Evolutionary conservation across 2,113 vertebrate genomes (phyloP), one percentile per base, ranked within the genome.

Genomic region (Alligator sinensis): DNA sequence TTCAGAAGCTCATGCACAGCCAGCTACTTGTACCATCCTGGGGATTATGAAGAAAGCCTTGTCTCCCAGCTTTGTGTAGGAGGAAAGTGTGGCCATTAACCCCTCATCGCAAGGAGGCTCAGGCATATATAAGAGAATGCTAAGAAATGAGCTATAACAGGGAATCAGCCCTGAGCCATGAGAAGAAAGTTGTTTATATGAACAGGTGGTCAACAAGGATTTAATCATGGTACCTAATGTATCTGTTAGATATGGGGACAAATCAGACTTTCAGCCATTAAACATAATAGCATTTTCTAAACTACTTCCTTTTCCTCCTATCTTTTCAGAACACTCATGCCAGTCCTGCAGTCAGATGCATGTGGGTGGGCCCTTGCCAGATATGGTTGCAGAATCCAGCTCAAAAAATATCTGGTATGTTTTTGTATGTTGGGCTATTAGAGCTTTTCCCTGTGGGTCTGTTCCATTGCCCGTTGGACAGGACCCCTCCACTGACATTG

Each of bases 81-180:
- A 58, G 11, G 38, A 92, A 92, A 84, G 17, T 38, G 87, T 64
- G 93, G 66, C 77, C 77, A 83, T 92, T 93, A 92, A 72, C 34
- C 57, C 54, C 58, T 87, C 17, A 60, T 74, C 68, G 70, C 84
- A 87, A 80, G 66, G 25, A 22, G 57, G 60, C 28, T 80, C 57
- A 58, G 75, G 54, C 94, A 57, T 1, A 77, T 21, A 78, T 10
- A 47, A 47, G 9, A 66, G 5, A 77, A 28, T 18, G 80, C 60
- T 85, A 78, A 77, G 80, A 92, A 86, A 66, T 60, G 54, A 80
- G 28, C 24, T 77, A 34, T 57, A 75, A 80, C 66, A 92, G 57
- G n/a, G 88, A 90, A 80, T 66, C 86, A 76, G 27, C 63, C 78
- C 30, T 28, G 68, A 34, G 19, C 34, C 24, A 10, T 2, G n/a